phyloP scores from a whole-genome alignment of 2,888 invertebrate species.

The Lycia hirtaria region DNA sequence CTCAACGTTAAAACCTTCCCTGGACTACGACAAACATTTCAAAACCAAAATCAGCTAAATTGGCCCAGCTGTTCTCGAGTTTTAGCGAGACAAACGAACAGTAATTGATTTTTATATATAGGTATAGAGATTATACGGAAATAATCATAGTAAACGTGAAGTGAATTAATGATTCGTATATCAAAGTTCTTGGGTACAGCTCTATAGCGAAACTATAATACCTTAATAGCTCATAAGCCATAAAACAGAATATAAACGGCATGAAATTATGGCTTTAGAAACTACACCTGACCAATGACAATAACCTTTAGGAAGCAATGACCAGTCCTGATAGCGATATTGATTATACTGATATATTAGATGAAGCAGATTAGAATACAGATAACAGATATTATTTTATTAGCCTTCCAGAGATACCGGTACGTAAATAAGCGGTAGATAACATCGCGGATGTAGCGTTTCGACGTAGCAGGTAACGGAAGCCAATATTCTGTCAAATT shows the following conservation, averaged over 20 bases:
- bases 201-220: not conserved
- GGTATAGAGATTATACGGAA: too few relatives aligned
- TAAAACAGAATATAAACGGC: not conserved
- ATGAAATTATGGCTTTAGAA: not conserved
- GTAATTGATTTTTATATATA: too few relatives aligned
- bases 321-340: conserved; percentile 1
- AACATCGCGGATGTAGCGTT: not conserved
- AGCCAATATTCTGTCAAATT: too few relatives aligned
- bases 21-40: too few relatives aligned
- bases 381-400: conserved; percentile 22
- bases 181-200: too few relatives aligned
- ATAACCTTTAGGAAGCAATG: not conserved
- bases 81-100: too few relatives aligned
- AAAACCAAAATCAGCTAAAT: too few relatives aligned
- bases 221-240: not conserved
- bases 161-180: too few relatives aligned
- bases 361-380: conserved; percentile 22
- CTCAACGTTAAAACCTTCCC: too few relatives aligned
- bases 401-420: not conserved
- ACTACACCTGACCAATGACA: not conserved
- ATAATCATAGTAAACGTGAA: too few relatives aligned
- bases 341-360: conserved; percentile 9
- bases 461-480: too few relatives aligned
- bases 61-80: too few relatives aligned
- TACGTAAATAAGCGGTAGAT: not conserved